Evolutionary conservation across 92 coral and sea anemone species (phyloP).

Genomic region (Paramuricea clavata): DNA sequence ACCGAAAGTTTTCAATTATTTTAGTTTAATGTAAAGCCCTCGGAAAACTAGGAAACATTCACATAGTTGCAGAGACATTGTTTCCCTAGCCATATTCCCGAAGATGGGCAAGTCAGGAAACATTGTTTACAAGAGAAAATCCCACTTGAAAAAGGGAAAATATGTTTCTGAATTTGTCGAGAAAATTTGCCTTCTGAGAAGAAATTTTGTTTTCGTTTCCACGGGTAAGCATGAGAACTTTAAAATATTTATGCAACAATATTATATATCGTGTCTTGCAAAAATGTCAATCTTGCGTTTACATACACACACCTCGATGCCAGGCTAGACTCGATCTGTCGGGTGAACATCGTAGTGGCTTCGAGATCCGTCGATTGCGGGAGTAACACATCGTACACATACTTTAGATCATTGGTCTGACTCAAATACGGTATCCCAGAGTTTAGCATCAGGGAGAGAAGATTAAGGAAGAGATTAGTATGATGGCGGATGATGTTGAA

Average conservation of each 20-base stretch:
- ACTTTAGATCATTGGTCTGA: constrained; percentile 81
- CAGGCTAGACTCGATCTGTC: constrained; percentile 91
- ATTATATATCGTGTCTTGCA: too few relatives aligned
- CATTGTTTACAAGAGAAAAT: neutral
- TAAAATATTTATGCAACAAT: too few relatives aligned
- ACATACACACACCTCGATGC: constrained; percentile 71
- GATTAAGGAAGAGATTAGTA: constrained; percentile 84
- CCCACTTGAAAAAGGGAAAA: too few relatives aligned
- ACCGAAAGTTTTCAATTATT: too few relatives aligned
- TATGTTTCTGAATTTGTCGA: too few relatives aligned
- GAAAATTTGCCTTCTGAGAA: too few relatives aligned
- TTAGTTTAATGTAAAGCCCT: too few relatives aligned
- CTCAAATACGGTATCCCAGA: constrained; percentile 91
- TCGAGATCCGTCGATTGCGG: constrained; percentile 91
- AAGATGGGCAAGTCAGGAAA: neutral
- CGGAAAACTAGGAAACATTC: too few relatives aligned
- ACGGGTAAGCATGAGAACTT: too few relatives aligned
- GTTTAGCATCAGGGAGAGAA: constrained; percentile 92
- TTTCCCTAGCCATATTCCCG: neutral
- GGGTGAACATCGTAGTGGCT: constrained; percentile 91
- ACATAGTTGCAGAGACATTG: too few relatives aligned
- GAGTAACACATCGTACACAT: constrained; percentile 93
- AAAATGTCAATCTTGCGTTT: too few relatives aligned
- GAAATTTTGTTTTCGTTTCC: neutral
- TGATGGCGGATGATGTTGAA: constrained; percentile 95